phyloP scores from a whole-genome alignment of 1,140 invertebrate species.

The Heliconius melpomene region DNA sequence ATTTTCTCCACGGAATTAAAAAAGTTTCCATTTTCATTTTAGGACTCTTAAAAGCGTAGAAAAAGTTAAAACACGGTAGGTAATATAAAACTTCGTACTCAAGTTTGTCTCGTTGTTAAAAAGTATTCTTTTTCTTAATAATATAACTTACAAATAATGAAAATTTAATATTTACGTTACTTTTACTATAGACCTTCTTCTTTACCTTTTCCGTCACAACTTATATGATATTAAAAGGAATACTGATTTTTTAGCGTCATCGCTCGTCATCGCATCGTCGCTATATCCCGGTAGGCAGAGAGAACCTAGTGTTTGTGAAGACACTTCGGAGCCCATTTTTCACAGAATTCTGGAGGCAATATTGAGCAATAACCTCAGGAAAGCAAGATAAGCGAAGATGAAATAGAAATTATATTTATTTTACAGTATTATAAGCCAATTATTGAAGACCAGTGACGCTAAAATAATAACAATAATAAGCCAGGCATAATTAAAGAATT shows the following conservation, averaged over 20 bases:
- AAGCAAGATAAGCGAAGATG: background rate
- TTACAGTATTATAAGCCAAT: background rate
- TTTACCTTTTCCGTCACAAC: too few relatives aligned
- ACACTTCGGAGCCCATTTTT: too few relatives aligned
- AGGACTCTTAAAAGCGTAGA: constrained; percentile 29
- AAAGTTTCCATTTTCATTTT: constrained; percentile 32
- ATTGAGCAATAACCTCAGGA: background rate
- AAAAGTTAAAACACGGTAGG: constrained; percentile 33
- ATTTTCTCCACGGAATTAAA: constrained; percentile 32
- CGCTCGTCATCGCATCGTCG: too few relatives aligned
- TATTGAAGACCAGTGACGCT: too few relatives aligned
- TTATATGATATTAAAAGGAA: too few relatives aligned
- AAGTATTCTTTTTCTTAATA: background rate
- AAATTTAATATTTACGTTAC: too few relatives aligned
- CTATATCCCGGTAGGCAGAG: too few relatives aligned
- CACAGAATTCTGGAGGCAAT: too few relatives aligned
- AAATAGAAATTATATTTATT: background rate
- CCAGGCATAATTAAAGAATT: background rate
- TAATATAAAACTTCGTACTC: constrained; percentile 37
- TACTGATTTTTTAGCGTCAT: too few relatives aligned
- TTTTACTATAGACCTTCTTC: too few relatives aligned
- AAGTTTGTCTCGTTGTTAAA: constrained; percentile 31
- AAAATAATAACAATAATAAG: too few relatives aligned
- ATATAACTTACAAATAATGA: background rate
- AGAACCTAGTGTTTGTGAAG: too few relatives aligned